These are phyloP conservation scores for Scytalopus superciliaris DNA, from an alignment of 2,113 vertebrate genomes.

Conservation along the genomic window DNA sequence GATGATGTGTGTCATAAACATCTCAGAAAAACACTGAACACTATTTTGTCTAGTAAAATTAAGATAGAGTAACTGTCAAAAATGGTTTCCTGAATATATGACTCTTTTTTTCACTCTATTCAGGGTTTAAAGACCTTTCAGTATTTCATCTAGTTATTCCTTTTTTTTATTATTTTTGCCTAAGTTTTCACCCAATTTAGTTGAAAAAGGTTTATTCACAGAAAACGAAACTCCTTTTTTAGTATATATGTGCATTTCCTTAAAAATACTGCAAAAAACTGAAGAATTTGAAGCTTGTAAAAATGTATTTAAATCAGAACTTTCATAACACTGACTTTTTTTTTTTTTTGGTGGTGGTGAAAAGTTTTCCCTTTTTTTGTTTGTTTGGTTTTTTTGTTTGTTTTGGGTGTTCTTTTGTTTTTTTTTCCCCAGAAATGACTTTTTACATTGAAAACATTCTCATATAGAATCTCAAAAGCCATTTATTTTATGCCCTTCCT, in stretches of 20 bases:
- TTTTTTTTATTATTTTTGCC: not conserved
- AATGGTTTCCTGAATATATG: not conserved
- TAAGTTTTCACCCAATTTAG: not conserved
- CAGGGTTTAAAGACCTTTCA: not conserved
- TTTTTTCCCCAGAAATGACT: not conserved
- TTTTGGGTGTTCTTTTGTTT: too few species aligned
- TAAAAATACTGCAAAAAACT: not conserved
- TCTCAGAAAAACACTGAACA: not conserved
- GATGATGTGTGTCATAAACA: not conserved
- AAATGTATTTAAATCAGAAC: not conserved
- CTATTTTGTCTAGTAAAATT: not conserved
- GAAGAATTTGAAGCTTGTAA: not conserved
- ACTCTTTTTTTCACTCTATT: not conserved
- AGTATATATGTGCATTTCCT: not conserved
- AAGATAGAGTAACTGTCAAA: not conserved
- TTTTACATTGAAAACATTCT: not conserved
- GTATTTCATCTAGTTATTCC: not conserved
- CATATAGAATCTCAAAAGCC: not conserved
- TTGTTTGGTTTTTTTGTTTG: too few species aligned
- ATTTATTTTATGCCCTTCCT: not conserved
- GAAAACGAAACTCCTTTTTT: not conserved
- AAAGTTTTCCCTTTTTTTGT: not conserved
- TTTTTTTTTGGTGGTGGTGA: not conserved
- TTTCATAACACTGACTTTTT: not conserved
- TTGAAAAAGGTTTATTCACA: not conserved